Base-by-base conservation (phyloP, 2,888 invertebrate genomes). In the Athalia cordata region DNA sequence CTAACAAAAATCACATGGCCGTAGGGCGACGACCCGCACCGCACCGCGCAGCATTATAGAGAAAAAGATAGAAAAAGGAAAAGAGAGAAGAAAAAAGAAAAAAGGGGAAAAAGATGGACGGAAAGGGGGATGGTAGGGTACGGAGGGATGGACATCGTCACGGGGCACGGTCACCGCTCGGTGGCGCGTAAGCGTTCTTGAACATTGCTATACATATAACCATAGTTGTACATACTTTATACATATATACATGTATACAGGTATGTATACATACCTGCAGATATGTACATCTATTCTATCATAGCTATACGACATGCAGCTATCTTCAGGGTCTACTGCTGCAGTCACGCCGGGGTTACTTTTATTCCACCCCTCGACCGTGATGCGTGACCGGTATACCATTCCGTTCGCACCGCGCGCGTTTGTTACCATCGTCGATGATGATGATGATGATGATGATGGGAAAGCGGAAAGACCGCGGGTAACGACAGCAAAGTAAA, bases 281-380 rank as follows among this genome's bases (percentile, higher is more conserved):
- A n/a, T n/a, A n/a, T n/a, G n/a, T n/a, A n/a, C n/a, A n/a, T n/a
- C n/a, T 29, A 29, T 29, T 29, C 29, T 29, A 0, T 29, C 29
- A 29, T 2, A 62, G 15, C 8, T 62, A 62, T 65, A 65, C 61
- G n/a, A n/a, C 61, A 13, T 61, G 52, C 52, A 3, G 61, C 29
- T 65, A 65, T 49, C 8, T n/a, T 11, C 47, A 45, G 13, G 13
- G 49, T 9, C 29, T 29, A 29, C 29, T 11, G 52, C n/a, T 15
- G 15, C 65, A 52, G 67, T 67, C 67, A 67, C 67, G 67, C 67
- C 11, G 67, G 67, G 67, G 67, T 67, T 67, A 67, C 11, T 67
- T 29, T 67, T 52, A 67, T 67, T 67, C 67, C 67, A 50, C 52
- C 67, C 67, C 52, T 67, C 29, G 67, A 67, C 67, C 67, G 50